Conservation (phyloP, 1,140 invertebrate genomes). For the Lerema accius region DNA sequence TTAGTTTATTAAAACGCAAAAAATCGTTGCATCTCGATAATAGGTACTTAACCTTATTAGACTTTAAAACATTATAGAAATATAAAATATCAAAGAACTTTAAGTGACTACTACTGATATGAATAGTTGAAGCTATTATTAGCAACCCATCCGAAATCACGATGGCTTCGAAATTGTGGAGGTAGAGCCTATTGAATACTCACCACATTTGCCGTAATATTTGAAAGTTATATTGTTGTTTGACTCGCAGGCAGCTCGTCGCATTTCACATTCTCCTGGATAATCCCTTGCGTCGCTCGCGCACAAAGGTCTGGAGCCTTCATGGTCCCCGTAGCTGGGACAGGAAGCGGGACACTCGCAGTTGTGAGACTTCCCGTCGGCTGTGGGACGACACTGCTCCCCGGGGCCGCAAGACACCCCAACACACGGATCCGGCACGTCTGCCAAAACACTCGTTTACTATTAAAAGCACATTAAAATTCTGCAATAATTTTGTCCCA, state of each 20-base stretch:
- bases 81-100: no score
- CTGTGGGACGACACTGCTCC: constrained; percentile 88
- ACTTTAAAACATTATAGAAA: no score
- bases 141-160: no score
- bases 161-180: no score
- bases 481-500: constrained; percentile 50
- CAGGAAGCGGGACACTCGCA: constrained; percentile 91
- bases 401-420: constrained; percentile 89
- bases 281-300: constrained; percentile 90
- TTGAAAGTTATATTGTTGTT: constrained; percentile 92
- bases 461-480: constrained; percentile 46
- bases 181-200: no score
- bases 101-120: no score
- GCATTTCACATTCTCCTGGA: constrained; percentile 91
- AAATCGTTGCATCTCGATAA: no score
- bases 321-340: constrained; percentile 91
- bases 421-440: constrained; percentile 90
- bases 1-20: no score
- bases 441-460: constrained; percentile 74
- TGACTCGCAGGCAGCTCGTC: constrained; percentile 88
- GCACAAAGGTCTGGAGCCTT: constrained; percentile 89
- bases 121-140: no score
- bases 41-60: no score
- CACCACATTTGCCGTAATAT: constrained; percentile 95
- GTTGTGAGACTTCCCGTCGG: constrained; percentile 88